Base-by-base conservation (phyloP, 37 sponge, comb jelly and placozoan species). In the Ianthella basta region DNA sequence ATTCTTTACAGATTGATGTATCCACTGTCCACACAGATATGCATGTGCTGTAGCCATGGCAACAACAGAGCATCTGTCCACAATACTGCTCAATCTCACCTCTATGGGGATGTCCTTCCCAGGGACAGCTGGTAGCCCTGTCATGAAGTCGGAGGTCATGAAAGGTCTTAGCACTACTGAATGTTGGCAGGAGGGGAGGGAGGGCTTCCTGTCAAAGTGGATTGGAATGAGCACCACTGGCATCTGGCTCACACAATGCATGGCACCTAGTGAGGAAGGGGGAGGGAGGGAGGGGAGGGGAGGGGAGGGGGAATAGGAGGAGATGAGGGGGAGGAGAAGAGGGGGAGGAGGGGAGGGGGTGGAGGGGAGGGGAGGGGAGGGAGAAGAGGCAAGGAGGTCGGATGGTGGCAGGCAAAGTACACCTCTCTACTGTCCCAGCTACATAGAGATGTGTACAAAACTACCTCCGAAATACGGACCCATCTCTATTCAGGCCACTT, bases 81-180 rank as follows among this genome's bases (percentile, higher is more conserved):
- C 37, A 29, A 6, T 13, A 73, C 8, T 14, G 4, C 8, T 35
- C 38, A 60, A 1, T 38, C 87, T 53, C 36, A 94, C 95, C 33
- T 89, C 37, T 27, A 74, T n/a, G 29, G 95, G 92, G 1, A 92
- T 56, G 61, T 95, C 80, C 32, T 82, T n/a, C 5, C 93, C 95
- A 25, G 95, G 95, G 3, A 80, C 69, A 54, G 95, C 95, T 36
- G 92, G 92, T 36, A 91, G 35, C 19, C 97, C 97, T 39, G 97
- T 97, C 97, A 97, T 97, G 69, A 94, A 97, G 83, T 97, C 97
- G 15, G 82, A 75, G 54, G 97, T 97, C 60, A 97, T 89, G 75
- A 97, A 94, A 0, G 97, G 86, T 32, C 97, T 79, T 15, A 97
- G 81, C 10, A 94, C 94, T 0, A 94, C 77, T 0, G 97, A 94